phyloP scores from a whole-genome alignment of 2,113 vertebrate genomes.

The Hystrix brachyura region DNA sequence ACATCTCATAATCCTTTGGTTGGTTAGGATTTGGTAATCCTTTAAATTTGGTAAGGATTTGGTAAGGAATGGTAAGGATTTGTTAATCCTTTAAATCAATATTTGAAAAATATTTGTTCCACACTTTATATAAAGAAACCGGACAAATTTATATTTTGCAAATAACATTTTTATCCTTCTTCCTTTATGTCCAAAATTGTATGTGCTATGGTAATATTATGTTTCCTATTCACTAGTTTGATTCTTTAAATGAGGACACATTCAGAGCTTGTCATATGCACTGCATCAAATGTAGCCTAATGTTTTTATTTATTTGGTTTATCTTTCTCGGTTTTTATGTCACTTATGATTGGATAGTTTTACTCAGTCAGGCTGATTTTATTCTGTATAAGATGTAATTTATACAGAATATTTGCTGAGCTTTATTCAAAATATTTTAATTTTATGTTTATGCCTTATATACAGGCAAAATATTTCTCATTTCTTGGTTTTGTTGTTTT shows the following conservation, averaged over 20 bases:
- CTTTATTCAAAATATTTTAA: slow-evolving; percentile 57
- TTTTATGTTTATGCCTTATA: neutral
- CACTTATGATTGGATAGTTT: neutral
- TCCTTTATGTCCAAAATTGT: slow-evolving; percentile 19
- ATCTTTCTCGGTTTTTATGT: slow-evolving; percentile 32
- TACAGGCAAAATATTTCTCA: slow-evolving; percentile 9
- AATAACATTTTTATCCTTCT: neutral
- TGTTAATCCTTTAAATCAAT: neutral
- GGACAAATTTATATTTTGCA: neutral
- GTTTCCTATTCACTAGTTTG: neutral
- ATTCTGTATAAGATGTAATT: neutral
- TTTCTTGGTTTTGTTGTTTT: neutral
- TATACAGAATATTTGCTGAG: slow-evolving; percentile 57
- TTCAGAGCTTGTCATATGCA: neutral
- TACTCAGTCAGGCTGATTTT: neutral
- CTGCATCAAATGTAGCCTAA: neutral
- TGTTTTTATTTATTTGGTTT: neutral
- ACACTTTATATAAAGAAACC: neutral
- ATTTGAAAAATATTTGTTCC: slow-evolving; percentile 55
- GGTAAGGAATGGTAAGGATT: no score
- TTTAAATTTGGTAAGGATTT: neutral
- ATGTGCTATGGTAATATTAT: neutral
- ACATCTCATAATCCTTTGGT: neutral
- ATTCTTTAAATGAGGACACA: neutral
- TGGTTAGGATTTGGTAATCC: neutral